Evolutionary conservation across 2,888 invertebrate species (phyloP).

Genomic region (Bibio marci): DNA sequence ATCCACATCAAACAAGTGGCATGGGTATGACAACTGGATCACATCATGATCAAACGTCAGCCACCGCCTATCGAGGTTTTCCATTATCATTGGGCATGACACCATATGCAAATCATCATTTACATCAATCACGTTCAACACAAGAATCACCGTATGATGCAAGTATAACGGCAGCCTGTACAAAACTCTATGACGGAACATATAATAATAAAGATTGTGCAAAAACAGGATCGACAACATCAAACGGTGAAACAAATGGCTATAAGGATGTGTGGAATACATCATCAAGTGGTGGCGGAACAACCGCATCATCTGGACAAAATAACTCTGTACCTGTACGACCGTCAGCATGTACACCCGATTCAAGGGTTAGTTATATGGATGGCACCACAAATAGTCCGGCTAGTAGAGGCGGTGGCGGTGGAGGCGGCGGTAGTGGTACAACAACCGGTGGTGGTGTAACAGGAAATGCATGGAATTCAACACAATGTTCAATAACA

Average conservation of each 20-base stretch:
- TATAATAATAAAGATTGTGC: conserved; percentile 49
- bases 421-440: conserved; percentile 35
- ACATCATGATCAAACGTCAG: conserved; percentile 54
- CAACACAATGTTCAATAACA: conserved; percentile 57
- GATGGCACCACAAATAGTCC: conserved; percentile 63
- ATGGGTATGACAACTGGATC: conserved; percentile 45
- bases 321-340: conserved; percentile 41
- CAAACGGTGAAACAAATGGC: conserved; percentile 37
- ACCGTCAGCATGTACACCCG: conserved; percentile 80
- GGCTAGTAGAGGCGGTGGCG: conserved; percentile 51
- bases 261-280: conserved; percentile 47
- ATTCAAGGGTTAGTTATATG: conserved; percentile 60
- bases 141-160: conserved; percentile 87
- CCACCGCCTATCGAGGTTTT: conserved; percentile 64
- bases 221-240: conserved; percentile 36
- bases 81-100: conserved; percentile 72
- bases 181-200: conserved; percentile 40
- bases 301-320: conserved; percentile 17
- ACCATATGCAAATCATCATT: conserved; percentile 68
- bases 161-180: conserved; percentile 67
- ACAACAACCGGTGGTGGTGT: conserved; percentile 34
- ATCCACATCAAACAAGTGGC: conserved; percentile 65
- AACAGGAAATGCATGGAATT: conserved; percentile 61
- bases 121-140: conserved; percentile 54
- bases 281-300: conserved; percentile 28